A percentile compares a stretch with the other conserved stretches of the same genome.
phyloP scores from a whole-genome alignment of 2,113 vertebrate genomes.

The Alouatta palliata region DNA sequence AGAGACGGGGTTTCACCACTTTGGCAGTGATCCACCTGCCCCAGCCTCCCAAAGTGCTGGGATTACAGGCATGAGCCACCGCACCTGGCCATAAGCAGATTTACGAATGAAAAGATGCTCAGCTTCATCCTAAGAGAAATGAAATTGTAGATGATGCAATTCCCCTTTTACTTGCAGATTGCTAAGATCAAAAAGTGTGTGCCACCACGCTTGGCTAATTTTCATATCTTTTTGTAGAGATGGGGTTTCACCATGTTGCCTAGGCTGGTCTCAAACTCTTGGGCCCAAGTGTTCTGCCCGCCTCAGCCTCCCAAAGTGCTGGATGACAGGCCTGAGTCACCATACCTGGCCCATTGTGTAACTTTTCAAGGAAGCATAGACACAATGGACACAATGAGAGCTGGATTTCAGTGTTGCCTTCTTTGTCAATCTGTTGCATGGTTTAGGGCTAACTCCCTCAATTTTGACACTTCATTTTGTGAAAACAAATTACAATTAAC shows the following conservation, averaged over 20 bases:
- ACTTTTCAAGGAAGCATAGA: not conserved
- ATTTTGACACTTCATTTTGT: not conserved
- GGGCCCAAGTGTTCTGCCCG: no score
- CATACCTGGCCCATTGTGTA: not conserved
- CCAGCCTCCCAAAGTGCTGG: no score
- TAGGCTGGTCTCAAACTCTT: no score
- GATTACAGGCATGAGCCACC: no score
- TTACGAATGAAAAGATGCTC: not conserved
- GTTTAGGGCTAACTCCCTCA: not conserved
- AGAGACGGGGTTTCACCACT: no score
- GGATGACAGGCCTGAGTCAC: no score
- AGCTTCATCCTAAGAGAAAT: not conserved
- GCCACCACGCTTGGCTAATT: no score
- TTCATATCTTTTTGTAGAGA: no score
- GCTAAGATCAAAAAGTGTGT: not conserved
- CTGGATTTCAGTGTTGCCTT: not conserved
- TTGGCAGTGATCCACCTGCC: no score
- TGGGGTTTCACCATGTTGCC: no score
- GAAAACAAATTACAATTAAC: slow-evolving; percentile 40
- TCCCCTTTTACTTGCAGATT: not conserved
- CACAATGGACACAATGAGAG: not conserved
- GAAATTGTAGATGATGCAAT: not conserved
- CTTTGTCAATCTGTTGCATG: not conserved
- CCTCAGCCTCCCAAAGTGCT: no score
- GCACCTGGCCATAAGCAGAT: no score